phyloP scores from a whole-genome alignment of 2,888 invertebrate species.

The Chironomus tentans region DNA sequence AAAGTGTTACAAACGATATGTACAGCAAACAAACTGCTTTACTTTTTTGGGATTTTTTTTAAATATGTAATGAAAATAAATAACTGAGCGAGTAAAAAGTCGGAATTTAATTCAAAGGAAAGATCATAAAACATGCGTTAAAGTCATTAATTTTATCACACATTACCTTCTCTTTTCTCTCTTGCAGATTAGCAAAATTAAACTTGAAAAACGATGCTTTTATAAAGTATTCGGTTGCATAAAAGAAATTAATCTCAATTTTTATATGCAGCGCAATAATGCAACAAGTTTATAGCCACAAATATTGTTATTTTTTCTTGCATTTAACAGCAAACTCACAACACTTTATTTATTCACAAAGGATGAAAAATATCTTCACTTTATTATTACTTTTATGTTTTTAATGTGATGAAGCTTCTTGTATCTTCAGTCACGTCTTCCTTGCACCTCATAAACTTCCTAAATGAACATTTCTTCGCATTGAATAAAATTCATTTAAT shows the following conservation, averaged over 20 bases:
- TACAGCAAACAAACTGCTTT: neutral
- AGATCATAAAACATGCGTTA: constrained; percentile 23
- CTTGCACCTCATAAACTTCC: constrained; percentile 16
- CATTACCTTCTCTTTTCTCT: constrained; percentile 10
- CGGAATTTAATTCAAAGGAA: constrained; percentile 3
- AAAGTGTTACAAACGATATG: neutral
- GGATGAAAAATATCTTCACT: no score
- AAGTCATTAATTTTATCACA: constrained; percentile 23
- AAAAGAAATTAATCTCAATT: constrained; percentile 19
- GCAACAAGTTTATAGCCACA: neutral
- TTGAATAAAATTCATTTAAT: neutral
- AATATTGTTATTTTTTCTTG: neutral
- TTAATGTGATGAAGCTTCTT: neutral
- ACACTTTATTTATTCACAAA: neutral
- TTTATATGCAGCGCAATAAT: neutral
- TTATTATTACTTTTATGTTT: neutral
- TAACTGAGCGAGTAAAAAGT: neutral
- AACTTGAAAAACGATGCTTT: neutral
- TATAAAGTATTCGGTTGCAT: neutral
- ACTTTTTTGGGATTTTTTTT: neutral
- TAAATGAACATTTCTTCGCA: constrained; percentile 19
- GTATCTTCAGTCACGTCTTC: constrained; percentile 26
- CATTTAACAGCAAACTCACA: neutral
- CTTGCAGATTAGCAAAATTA: neutral
- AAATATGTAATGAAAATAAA: neutral